Conservation (phyloP, 2,797 vertebrate species). For the Amniataba percoides region DNA sequence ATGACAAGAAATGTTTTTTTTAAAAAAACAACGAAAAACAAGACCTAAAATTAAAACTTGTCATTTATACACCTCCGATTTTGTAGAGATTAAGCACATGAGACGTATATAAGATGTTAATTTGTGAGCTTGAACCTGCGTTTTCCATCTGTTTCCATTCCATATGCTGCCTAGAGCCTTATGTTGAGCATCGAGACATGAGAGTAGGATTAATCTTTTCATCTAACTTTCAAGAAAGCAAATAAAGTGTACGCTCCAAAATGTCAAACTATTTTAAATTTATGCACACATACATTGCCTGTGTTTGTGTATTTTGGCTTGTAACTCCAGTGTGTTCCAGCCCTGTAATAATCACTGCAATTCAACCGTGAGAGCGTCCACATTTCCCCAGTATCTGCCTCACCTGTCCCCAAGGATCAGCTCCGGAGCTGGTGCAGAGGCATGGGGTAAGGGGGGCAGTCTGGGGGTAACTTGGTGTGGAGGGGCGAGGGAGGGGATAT, state of each 20-base stretch:
- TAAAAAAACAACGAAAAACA: not conserved
- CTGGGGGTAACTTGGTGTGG: conserved; percentile 21
- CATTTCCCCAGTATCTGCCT: conserved; percentile 50
- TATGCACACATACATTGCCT: not conserved
- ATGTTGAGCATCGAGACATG: not conserved
- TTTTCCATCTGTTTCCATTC: not conserved
- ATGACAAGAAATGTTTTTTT: not conserved
- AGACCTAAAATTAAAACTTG: not conserved
- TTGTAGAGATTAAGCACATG: not conserved
- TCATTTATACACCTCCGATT: not conserved
- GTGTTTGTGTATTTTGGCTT: conserved; percentile 45
- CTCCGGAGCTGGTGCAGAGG: conserved; percentile 41
- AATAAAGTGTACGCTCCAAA: not conserved
- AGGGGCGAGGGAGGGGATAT: conserved; percentile 24
- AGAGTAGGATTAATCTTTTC: conserved; percentile 5
- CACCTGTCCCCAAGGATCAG: conserved; percentile 77
- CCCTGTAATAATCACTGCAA: conserved; percentile 31
- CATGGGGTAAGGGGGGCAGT: not conserved
- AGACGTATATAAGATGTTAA: not conserved
- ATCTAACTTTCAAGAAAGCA: not conserved
- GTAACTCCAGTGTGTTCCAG: conserved; percentile 38
- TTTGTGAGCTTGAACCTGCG: not conserved
- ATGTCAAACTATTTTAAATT: conserved; percentile 11
- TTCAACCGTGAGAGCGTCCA: conserved; percentile 44
- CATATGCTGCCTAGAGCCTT: conserved; percentile 1